Conservation (phyloP, 2,888 invertebrate species). For the Escarpia spicata region DNA sequence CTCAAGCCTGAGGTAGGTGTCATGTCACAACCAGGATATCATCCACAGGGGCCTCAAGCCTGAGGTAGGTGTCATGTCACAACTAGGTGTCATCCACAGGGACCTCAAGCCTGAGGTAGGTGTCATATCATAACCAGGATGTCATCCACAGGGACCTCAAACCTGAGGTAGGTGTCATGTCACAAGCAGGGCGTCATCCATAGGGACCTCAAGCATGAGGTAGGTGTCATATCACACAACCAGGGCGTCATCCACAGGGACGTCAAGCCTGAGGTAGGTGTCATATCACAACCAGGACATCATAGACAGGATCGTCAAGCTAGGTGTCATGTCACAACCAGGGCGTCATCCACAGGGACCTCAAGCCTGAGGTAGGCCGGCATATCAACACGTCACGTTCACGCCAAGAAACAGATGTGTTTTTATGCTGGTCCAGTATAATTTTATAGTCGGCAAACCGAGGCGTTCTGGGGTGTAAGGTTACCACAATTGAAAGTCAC, state of each 20-base stretch:
- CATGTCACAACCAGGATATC: neutral
- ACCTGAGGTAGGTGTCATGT: slow-evolving; percentile 79
- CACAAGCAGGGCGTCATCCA: slow-evolving; percentile 88
- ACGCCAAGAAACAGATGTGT: too few relatives aligned
- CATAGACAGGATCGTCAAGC: too few relatives aligned
- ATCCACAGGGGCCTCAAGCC: slow-evolving; percentile 67
- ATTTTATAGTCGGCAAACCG: too few relatives aligned
- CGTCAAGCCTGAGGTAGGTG: too few relatives aligned
- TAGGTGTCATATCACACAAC: slow-evolving; percentile 50
- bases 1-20: slow-evolving; percentile 87
- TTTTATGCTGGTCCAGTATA: too few relatives aligned
- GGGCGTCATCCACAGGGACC: slow-evolving; percentile 74
- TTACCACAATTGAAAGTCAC: too few relatives aligned
- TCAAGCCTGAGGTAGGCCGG: slow-evolving; percentile 85
- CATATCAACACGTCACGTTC: neutral
- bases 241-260: neutral
- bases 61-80: slow-evolving; percentile 79
- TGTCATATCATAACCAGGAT: too few relatives aligned
- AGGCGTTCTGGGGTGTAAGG: too few relatives aligned
- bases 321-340: slow-evolving; percentile 77
- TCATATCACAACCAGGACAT: too few relatives aligned
- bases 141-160: too few relatives aligned
- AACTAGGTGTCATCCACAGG: slow-evolving; percentile 85
- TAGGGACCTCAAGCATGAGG: slow-evolving; percentile 94
- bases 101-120: slow-evolving; percentile 92